Base-by-base conservation (phyloP, 2,113 vertebrate species). In the Corythoichthys haematopterus region DNA sequence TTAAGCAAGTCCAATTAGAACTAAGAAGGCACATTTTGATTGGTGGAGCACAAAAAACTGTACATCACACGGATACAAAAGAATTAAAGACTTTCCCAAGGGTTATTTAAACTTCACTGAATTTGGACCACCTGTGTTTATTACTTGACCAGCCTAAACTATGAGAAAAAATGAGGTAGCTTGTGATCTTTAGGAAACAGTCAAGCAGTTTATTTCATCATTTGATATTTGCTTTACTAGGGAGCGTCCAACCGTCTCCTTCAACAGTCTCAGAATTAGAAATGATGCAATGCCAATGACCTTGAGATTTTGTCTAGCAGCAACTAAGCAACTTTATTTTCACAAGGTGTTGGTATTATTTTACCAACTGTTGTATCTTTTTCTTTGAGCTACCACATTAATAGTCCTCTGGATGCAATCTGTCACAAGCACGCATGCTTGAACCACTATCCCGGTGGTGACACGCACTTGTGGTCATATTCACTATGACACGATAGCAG, bases 401-500 rank as follows among this genome's bases (percentile, higher is more conserved):
- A 2, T 1, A 3, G 2, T 59, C 52, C 36, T 64, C 51, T 69
- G 65, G 66, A 51, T 62, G 46, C 53, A 55, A 56, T 69, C 64
- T 65, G 57, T 52, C 28, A 1, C 9, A 48, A 8, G 45, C 61
- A 35, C 20, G 3, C 4, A 57, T 66, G 33, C 40, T 64, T 45
- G 15, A 45, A 46, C 51, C 56, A 57, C 65, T 70, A 64, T n/a
- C 64, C 35, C 38, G 10, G 77, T 64, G 70, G 71, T 38, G 59
- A 62, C 66, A 68, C 38, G 50, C 45, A n/a, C 68, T 70, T 14
- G 60, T 62, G 60, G 59, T 61, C 74, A 63, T 43, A 4, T 69
- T 80, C 38, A 2, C 58, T 57, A 50, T 52, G 58, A 72, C 66
- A 70, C 72, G 69, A 66, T 74, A 66, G 75, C 78, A 65, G 64